phyloP scores from a whole-genome alignment of 2,797 vertebrate genomes.

The Gymnodraco acuticeps region DNA sequence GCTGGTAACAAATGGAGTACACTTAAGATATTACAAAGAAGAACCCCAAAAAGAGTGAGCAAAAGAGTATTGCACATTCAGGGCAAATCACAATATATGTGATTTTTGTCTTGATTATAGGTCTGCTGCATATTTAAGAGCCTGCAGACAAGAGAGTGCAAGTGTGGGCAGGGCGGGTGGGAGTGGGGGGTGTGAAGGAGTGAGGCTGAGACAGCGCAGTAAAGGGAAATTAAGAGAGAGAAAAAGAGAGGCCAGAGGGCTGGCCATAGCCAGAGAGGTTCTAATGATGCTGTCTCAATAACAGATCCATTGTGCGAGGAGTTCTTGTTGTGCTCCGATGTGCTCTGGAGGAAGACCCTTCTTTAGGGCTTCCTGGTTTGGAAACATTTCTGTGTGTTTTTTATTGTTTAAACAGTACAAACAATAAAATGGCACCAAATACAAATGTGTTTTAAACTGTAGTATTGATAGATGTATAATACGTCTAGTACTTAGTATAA shows the following conservation, averaged over 20 bases:
- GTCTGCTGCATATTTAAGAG: conserved; percentile 47
- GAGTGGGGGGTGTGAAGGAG: background rate
- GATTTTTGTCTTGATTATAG: conserved; percentile 48
- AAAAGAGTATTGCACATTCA: too few species aligned
- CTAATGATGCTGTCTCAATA: conserved; percentile 65
- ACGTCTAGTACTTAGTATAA: background rate
- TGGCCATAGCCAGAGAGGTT: conserved; percentile 51
- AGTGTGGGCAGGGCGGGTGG: conserved; percentile 17
- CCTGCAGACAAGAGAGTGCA: conserved; percentile 24
- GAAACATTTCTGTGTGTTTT: conserved; percentile 8
- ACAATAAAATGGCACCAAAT: background rate
- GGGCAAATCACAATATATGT: background rate
- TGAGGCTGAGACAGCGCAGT: conserved; percentile 20
- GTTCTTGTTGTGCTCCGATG: conserved; percentile 34
- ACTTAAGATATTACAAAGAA: background rate
- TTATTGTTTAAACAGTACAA: background rate
- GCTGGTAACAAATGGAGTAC: background rate
- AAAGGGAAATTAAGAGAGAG: conserved; percentile 43
- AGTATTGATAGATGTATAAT: background rate
- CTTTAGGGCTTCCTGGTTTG: conserved; percentile 15
- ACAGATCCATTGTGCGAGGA: conserved; percentile 48
- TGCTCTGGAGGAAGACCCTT: conserved; percentile 43
- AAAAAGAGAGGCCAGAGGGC: conserved; percentile 39
- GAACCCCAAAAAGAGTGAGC: background rate
- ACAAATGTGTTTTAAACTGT: background rate